Conservation (phyloP, 2,888 invertebrate genomes). For the Eremobia ochroleuca region DNA sequence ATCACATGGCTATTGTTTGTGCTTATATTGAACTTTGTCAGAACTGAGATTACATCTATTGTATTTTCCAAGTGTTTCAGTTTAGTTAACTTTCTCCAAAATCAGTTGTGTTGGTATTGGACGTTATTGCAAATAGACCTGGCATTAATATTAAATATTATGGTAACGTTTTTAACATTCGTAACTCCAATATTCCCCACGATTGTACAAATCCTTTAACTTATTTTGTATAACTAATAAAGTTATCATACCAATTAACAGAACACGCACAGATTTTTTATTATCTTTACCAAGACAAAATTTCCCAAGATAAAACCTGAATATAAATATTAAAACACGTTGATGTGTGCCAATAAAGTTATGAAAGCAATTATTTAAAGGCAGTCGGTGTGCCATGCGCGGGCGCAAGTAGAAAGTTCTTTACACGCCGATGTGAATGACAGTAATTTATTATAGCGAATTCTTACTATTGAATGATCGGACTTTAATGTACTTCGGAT, state of each 20-base stretch:
- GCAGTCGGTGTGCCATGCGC: conserved; percentile 45
- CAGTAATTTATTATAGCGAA: conserved; percentile 75
- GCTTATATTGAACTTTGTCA: conserved; percentile 19
- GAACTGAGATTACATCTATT: conserved; percentile 2
- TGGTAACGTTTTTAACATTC: background rate
- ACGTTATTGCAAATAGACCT: background rate
- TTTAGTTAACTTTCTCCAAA: background rate
- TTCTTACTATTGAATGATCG: conserved; percentile 56
- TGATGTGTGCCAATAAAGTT: conserved; percentile 52
- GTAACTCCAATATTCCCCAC: background rate
- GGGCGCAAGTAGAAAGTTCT: conserved; percentile 82
- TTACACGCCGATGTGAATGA: conserved; percentile 75
- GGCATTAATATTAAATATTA: background rate
- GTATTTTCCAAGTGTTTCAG: background rate
- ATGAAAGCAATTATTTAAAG: conserved; percentile 61
- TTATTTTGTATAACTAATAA: background rate
- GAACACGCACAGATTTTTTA: background rate
- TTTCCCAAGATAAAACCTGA: conserved; percentile 26
- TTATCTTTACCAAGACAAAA: background rate
- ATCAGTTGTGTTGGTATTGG: background rate
- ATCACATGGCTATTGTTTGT: conserved; percentile 16
- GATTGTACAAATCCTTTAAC: background rate
- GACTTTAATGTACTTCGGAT: conserved; percentile 51
- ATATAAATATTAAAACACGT: conserved; percentile 27
- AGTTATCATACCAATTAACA: conserved; percentile 13